Percentiles rank a stretch among this genome's conserved stretches.
These are phyloP conservation scores for Odontesthes bonariensis DNA, from an alignment of 2,113 vertebrate genomes.

Conservation along the genomic window DNA sequence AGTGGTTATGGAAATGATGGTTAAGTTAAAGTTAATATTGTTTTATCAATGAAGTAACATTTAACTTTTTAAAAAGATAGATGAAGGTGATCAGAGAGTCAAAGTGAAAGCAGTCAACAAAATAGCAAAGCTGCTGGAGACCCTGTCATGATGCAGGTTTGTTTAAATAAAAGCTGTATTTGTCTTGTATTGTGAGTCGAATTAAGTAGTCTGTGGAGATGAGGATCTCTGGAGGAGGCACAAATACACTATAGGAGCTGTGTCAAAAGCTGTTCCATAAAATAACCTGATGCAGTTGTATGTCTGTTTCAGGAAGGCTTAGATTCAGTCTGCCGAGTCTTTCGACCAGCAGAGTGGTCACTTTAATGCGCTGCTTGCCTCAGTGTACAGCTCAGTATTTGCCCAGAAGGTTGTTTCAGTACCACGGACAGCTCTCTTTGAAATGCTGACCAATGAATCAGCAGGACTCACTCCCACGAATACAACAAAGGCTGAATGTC, in stretches of 20 bases:
- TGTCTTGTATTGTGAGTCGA: neutral
- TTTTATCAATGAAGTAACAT: neutral
- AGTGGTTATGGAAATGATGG: neutral
- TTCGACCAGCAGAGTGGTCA: neutral
- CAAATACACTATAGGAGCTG: neutral
- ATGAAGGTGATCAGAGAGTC: neutral
- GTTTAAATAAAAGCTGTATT: neutral
- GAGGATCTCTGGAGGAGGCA: neutral
- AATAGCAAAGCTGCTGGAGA: neutral
- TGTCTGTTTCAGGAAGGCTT: neutral
- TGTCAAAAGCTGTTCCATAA: neutral
- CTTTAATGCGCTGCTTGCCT: neutral
- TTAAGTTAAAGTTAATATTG: neutral
- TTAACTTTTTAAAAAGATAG: neutral
- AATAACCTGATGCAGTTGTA: conserved; percentile 1
- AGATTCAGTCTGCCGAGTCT: neutral
- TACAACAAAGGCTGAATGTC: neutral
- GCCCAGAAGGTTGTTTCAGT: conserved; percentile 53
- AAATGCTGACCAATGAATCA: neutral
- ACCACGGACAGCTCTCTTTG: conserved; percentile 70
- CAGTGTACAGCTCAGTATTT: neutral
- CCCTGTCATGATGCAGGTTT: neutral
- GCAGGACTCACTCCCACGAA: conserved; percentile 4
- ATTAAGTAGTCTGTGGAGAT: neutral
- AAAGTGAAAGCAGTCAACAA: neutral